phyloP scores from a whole-genome alignment of 1,140 invertebrate genomes.

The Drosophila athabasca region DNA sequence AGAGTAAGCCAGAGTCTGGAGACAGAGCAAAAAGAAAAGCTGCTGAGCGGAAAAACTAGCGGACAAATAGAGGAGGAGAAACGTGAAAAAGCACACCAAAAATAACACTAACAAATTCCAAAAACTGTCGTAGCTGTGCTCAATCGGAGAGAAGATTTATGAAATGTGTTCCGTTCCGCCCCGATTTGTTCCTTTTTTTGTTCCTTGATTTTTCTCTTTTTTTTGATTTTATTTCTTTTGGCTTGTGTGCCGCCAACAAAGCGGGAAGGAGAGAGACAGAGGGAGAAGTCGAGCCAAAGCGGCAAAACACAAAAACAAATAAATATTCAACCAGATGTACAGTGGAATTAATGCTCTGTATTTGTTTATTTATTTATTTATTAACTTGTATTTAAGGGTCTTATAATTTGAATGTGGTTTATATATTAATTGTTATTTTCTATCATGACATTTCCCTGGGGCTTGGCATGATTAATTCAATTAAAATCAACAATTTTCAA shows the following conservation, averaged over 20 bases:
- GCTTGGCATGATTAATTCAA: too few species aligned
- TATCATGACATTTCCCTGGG: too few species aligned
- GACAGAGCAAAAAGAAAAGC: too few species aligned
- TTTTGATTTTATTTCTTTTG: slow-evolving; percentile 6
- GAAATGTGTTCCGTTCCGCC: slow-evolving; percentile 70
- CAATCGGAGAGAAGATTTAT: slow-evolving; percentile 75
- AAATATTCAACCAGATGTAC: slow-evolving; percentile 54
- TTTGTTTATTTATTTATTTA: too few species aligned
- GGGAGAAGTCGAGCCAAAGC: slow-evolving; percentile 2
- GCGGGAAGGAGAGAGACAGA: neutral
- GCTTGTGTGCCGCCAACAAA: slow-evolving; percentile 39
- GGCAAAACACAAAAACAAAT: slow-evolving; percentile 56
- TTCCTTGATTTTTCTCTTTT: slow-evolving; percentile 12
- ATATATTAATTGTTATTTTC: neutral
- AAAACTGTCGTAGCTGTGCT: slow-evolving; percentile 57
- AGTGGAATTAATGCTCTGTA: slow-evolving; percentile 13
- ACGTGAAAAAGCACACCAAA: slow-evolving; percentile 39
- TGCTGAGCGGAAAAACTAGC: too few species aligned
- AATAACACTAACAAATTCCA: slow-evolving; percentile 60
- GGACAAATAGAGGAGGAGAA: slow-evolving; percentile 5
- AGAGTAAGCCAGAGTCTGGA: too few species aligned
- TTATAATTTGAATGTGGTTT: too few species aligned
- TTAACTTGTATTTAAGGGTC: too few species aligned
- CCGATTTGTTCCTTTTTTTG: slow-evolving; percentile 40
- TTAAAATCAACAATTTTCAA: too few species aligned